phyloP scores from a whole-genome alignment of 2,888 invertebrate species.

The Holacanthella duospinosa region DNA sequence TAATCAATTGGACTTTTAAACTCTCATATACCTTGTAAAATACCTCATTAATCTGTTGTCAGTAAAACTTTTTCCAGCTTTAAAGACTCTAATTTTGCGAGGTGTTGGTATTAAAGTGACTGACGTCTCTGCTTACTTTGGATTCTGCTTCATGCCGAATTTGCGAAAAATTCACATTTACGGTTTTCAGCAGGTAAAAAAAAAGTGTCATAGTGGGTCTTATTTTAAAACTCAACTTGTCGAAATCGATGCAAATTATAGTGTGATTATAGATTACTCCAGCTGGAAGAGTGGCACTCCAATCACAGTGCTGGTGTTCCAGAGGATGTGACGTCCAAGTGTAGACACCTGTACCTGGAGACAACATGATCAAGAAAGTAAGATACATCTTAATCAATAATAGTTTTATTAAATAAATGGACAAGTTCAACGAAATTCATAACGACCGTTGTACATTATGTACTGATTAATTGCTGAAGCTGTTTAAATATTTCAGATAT shows the following conservation, averaged over 20 bases:
- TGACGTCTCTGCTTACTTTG: slow-evolving; percentile 25
- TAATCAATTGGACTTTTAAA: not conserved
- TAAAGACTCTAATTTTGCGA: slow-evolving; percentile 23
- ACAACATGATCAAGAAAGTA: not conserved
- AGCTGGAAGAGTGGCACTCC: not conserved
- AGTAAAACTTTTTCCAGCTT: slow-evolving; percentile 11
- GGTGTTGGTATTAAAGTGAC: slow-evolving; percentile 36
- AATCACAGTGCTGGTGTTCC: not conserved
- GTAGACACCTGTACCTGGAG: slow-evolving; percentile 7
- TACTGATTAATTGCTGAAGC: no score
- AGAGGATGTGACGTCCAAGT: slow-evolving; percentile 24
- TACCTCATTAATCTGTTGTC: no score
- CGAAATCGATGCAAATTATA: not conserved
- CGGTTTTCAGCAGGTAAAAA: slow-evolving; percentile 26
- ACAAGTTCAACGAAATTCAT: no score
- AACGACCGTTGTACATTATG: no score
- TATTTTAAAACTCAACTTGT: not conserved
- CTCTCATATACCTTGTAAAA: not conserved
- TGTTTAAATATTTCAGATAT: no score
- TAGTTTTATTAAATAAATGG: no score
- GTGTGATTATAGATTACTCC: not conserved
- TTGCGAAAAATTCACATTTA: slow-evolving; percentile 32
- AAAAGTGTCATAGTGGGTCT: not conserved
- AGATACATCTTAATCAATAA: no score
- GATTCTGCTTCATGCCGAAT: slow-evolving; percentile 26